A percentile compares a stretch with the other conserved stretches of the same genome.
phyloP scores from a whole-genome alignment of 2,113 vertebrate genomes.

The Rana temporaria region DNA sequence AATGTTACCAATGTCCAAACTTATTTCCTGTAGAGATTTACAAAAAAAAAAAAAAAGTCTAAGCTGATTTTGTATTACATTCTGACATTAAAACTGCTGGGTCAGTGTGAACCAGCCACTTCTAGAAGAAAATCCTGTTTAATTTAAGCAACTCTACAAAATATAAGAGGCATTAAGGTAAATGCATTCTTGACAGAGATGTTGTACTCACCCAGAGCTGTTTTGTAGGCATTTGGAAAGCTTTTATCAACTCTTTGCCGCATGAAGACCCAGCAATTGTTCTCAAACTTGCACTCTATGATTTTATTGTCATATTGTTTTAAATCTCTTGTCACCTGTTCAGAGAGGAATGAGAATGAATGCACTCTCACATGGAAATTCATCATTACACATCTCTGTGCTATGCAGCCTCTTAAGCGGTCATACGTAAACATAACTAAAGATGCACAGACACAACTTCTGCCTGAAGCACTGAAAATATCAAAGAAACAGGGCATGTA shows the following conservation, averaged over 20 bases:
- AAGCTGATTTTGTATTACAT: no score
- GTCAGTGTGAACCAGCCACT: no score
- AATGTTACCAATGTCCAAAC: no score
- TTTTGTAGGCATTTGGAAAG: constrained; percentile 96
- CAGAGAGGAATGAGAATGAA: constrained; percentile 50
- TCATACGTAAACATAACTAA: not conserved
- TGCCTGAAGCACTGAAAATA: not conserved
- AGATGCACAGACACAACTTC: not conserved
- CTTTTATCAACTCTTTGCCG: constrained; percentile 97
- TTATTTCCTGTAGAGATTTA: no score
- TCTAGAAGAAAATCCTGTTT: no score
- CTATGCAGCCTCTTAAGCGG: constrained; percentile 4
- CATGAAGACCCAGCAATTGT: constrained; percentile 98
- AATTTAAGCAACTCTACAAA: no score
- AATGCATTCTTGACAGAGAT: constrained; percentile 70
- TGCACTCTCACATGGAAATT: constrained; percentile 7
- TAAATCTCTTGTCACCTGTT: constrained; percentile 93
- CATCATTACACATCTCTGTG: not conserved
- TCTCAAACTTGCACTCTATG: constrained; percentile 96
- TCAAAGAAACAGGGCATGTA: not conserved
- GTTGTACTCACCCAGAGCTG: constrained; percentile 91
- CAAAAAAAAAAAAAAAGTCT: no score
- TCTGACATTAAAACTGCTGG: no score
- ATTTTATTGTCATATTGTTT: constrained; percentile 98
- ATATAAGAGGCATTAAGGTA: not conserved